Percentiles rank a stretch among this genome's conserved stretches.
These are phyloP conservation scores for Sycophila texana DNA, from an alignment of 2,888 invertebrate species.

Conservation along the genomic window DNA sequence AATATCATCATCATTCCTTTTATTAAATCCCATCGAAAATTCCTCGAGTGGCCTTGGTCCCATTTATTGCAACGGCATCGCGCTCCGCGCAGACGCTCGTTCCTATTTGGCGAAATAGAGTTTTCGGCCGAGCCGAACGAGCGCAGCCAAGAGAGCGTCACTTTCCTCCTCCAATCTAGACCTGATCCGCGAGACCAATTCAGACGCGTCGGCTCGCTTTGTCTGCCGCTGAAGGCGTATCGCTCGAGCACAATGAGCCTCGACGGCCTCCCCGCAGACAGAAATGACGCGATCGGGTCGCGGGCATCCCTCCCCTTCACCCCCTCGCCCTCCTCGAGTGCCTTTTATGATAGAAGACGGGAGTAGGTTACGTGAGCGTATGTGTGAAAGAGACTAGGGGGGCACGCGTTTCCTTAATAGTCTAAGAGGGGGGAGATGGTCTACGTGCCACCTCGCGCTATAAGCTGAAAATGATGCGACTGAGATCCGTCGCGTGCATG, in stretches of 20 bases:
- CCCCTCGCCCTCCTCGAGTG: not conserved
- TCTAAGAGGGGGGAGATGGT: too few relatives aligned
- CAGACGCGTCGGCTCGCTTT: too few relatives aligned
- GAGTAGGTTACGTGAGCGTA: not conserved
- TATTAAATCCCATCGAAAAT: too few relatives aligned
- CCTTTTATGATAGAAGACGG: not conserved
- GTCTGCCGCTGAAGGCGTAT: not conserved
- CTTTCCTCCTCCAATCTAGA: not conserved
- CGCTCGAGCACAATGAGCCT: slow-evolving; percentile 1
- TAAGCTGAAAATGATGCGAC: too few relatives aligned
- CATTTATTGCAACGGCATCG: too few relatives aligned
- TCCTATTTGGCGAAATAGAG: not conserved
- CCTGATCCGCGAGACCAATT: not conserved
- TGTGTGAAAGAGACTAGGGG: not conserved
- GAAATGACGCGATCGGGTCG: slow-evolving; percentile 8
- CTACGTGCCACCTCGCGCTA: too few relatives aligned
- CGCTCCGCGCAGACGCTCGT: too few relatives aligned
- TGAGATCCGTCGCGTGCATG: too few relatives aligned
- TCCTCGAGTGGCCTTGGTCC: too few relatives aligned
- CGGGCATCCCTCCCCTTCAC: not conserved
- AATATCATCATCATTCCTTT: too few relatives aligned
- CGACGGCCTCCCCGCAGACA: not conserved
- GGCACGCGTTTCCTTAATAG: not conserved
- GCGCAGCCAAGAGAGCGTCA: not conserved
- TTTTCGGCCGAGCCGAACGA: not conserved